Conservation (phyloP, 2,888 invertebrate genomes). For the Drosophila sordidapex region DNA sequence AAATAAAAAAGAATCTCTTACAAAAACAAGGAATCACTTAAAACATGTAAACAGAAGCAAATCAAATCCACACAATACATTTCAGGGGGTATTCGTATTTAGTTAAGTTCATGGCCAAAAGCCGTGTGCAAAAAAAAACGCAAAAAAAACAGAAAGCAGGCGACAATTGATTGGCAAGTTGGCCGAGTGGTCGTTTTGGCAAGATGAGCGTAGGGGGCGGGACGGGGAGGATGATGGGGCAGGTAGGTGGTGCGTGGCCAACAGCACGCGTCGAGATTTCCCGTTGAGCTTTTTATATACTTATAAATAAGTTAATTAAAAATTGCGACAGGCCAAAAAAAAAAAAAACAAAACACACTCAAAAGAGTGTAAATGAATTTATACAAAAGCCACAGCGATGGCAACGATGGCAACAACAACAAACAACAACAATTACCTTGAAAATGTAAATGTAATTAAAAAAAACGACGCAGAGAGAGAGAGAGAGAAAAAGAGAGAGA, state of each 20-base stretch:
- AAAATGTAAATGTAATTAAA: slow-evolving; percentile 70
- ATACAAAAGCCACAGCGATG: slow-evolving; percentile 24
- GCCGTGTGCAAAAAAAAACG: slow-evolving; percentile 43
- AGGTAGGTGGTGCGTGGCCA: slow-evolving; percentile 35
- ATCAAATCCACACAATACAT: slow-evolving; percentile 19
- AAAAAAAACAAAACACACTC: slow-evolving; percentile 3
- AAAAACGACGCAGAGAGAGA: slow-evolving; percentile 19
- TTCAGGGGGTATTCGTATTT: slow-evolving; percentile 11
- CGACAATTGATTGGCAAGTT: slow-evolving; percentile 77
- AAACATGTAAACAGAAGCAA: not conserved
- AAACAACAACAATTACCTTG: slow-evolving; percentile 53
- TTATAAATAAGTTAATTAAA: slow-evolving; percentile 77
- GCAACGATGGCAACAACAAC: slow-evolving; percentile 40
- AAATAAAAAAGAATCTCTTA: not conserved
- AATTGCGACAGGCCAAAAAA: slow-evolving; percentile 47
- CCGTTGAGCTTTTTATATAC: slow-evolving; percentile 56
- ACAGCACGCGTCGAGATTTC: slow-evolving; percentile 53
- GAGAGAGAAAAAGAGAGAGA: not conserved
- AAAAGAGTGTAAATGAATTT: slow-evolving; percentile 11
- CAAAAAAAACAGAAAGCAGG: slow-evolving; percentile 30
- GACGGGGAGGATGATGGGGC: not conserved
- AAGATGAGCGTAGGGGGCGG: not conserved
- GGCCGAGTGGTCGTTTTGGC: slow-evolving; percentile 48
- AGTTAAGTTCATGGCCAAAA: slow-evolving; percentile 65
- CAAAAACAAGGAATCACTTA: not conserved